Evolutionary conservation across 2,113 vertebrate species (phyloP).

Genomic region (Recurvirostra avosetta): DNA sequence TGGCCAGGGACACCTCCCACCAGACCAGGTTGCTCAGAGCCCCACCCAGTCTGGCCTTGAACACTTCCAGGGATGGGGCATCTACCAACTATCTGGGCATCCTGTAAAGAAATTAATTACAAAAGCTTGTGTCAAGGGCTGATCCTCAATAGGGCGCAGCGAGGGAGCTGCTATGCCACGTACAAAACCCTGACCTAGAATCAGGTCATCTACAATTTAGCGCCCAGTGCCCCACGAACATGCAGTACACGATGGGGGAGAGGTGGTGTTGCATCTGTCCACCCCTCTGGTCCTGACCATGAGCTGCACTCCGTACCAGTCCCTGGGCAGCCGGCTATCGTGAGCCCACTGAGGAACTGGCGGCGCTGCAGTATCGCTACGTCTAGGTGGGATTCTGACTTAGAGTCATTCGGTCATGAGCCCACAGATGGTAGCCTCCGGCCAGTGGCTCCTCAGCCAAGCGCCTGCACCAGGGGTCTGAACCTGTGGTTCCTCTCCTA

Average conservation of each 20-base stretch:
- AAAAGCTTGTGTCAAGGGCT: neutral
- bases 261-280: neutral
- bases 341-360: neutral
- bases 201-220: neutral
- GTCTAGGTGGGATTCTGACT: neutral
- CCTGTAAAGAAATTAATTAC: neutral
- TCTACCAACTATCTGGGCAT: neutral
- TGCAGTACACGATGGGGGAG: neutral
- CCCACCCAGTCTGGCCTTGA: neutral
- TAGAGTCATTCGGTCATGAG: neutral
- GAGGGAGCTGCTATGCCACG: neutral
- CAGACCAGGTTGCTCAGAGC: neutral
- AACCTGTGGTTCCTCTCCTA: neutral
- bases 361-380: fast-evolving
- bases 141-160: neutral
- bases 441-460: neutral
- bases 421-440: neutral
- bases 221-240: fast-evolving
- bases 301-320: neutral
- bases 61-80: neutral
- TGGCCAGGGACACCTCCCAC: neutral
- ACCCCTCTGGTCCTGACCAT: neutral
- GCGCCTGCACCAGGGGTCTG: fast-evolving
- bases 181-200: neutral
- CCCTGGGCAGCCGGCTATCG: neutral